Percentiles rank a stretch among this genome's conserved stretches.
Conservation (phyloP, 2,113 vertebrate genomes). For the Campylomormyrus numenius region DNA sequence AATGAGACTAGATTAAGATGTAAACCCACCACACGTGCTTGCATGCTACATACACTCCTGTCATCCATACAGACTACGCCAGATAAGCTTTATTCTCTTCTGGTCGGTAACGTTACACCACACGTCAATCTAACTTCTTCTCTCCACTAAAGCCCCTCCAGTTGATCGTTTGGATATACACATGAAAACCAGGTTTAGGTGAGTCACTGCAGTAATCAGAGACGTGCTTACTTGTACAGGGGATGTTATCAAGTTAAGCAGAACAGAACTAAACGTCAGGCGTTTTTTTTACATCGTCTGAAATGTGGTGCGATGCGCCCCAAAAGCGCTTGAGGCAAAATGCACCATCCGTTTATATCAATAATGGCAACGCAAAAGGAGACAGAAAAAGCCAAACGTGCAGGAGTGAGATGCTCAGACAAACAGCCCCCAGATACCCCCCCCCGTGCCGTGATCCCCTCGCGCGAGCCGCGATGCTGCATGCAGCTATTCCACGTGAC, state of each 20-base stretch:
- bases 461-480: neutral
- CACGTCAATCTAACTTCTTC: neutral
- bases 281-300: neutral
- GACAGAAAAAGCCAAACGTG: neutral
- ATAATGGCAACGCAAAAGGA: neutral
- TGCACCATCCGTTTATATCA: neutral
- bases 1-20: neutral
- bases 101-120: neutral
- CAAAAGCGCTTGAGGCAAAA: neutral
- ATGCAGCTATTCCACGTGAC: conserved; percentile 14
- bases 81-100: conserved; percentile 22
- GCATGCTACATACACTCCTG: conserved; percentile 19
- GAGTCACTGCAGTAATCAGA: conserved; percentile 22
- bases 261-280: neutral
- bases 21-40: neutral
- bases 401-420: neutral
- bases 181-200: neutral
- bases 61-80: conserved; percentile 16
- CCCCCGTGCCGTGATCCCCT: neutral
- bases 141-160: neutral
- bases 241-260: neutral
- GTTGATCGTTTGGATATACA: neutral
- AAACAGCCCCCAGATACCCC: neutral
- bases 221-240: neutral
- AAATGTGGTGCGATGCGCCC: neutral